Conservation (phyloP, 2,888 invertebrate species). For the Euzetes globulus region DNA sequence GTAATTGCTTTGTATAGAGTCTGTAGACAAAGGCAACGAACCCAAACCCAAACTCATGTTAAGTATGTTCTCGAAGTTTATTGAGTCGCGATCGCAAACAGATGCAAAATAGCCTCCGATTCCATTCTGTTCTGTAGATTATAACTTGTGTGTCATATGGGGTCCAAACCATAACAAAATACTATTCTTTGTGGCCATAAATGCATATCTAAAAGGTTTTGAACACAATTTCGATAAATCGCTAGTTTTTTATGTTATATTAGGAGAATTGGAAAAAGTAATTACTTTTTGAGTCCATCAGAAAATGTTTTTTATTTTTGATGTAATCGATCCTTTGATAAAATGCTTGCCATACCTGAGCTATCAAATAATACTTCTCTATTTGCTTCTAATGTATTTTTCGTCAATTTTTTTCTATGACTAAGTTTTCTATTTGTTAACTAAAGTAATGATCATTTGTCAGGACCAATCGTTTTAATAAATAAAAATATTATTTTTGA, state of each 20-base stretch:
- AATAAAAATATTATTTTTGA: neutral
- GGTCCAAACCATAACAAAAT: neutral
- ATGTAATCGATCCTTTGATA: neutral
- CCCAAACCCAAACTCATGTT: neutral
- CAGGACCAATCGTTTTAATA: neutral
- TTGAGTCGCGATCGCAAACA: slow-evolving; percentile 4
- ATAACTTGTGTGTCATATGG: neutral
- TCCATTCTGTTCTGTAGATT: neutral
- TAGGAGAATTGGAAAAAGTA: neutral
- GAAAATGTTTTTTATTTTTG: neutral
- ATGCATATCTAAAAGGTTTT: neutral
- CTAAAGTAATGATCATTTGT: neutral
- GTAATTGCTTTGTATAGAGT: neutral
- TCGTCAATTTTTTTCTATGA: neutral
- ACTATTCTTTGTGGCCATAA: neutral
- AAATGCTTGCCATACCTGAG: too few relatives aligned
- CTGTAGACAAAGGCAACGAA: neutral
- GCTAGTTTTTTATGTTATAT: neutral
- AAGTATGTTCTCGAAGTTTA: neutral
- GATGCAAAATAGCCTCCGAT: slow-evolving; percentile 17
- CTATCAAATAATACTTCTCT: slow-evolving; percentile 5
- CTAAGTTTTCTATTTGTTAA: neutral
- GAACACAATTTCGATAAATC: neutral
- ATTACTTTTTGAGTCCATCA: neutral
- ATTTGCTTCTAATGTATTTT: neutral